These are phyloP conservation scores for Megathymus violae DNA, from an alignment of 1,140 invertebrate species.

Conservation along the genomic window DNA sequence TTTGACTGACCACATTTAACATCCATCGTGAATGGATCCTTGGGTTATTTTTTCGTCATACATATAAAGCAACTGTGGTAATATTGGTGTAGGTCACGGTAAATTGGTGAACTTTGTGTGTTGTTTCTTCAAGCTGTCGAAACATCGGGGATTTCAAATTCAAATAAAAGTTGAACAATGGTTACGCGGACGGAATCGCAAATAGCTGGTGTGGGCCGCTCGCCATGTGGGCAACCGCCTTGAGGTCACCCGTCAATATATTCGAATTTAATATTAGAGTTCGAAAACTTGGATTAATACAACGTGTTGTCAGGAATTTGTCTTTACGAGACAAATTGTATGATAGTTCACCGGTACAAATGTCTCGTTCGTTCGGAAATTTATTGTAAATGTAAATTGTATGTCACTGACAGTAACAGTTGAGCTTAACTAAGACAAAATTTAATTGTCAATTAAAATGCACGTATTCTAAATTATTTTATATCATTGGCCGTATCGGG, in stretches of 20 bases:
- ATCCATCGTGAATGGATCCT: conserved; percentile 18
- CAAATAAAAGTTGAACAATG: conserved; percentile 79
- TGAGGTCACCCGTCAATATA: conserved; percentile 66
- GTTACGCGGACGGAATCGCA: conserved; percentile 72
- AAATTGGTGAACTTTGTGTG: conserved; percentile 30
- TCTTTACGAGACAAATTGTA: conserved; percentile 24
- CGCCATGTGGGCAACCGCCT: conserved; percentile 65
- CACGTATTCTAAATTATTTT: no score
- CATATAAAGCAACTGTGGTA: neutral
- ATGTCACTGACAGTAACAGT: no score
- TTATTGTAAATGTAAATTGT: neutral
- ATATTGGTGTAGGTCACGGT: conserved; percentile 3
- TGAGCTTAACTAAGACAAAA: no score
- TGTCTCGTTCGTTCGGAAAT: neutral
- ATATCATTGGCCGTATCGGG: no score
- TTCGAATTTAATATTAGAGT: conserved; percentile 57
- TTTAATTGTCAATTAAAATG: no score
- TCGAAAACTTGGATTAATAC: conserved; percentile 20
- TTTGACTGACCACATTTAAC: conserved; percentile 29
- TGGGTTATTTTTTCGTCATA: conserved; percentile 4
- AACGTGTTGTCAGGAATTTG: conserved; percentile 23
- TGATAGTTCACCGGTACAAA: neutral
- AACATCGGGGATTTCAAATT: conserved; percentile 67
- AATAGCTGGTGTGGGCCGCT: conserved; percentile 73
- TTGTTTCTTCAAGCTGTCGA: conserved; percentile 55